Evolutionary conservation across 2,113 vertebrate genomes (phyloP).

Genomic region (Zosterops pallidus): DNA sequence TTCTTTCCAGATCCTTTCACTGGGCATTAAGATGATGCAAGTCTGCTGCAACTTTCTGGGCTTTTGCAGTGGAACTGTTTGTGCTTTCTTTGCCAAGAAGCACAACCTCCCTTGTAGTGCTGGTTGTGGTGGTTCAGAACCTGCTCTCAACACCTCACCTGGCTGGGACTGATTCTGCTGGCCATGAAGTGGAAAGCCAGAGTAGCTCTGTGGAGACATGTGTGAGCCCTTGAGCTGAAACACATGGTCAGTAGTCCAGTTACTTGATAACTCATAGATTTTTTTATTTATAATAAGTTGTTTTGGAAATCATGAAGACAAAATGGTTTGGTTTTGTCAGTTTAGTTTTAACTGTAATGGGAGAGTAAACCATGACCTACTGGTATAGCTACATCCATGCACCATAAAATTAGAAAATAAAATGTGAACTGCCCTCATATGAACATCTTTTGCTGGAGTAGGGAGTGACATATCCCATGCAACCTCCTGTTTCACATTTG

Average conservation of each 20-base stretch:
- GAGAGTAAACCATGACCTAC: neutral
- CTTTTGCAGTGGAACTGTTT: neutral
- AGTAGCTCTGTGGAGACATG: neutral
- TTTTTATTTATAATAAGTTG: neutral
- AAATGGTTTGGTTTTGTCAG: neutral
- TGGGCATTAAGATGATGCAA: neutral
- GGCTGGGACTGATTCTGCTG: neutral
- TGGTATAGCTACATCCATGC: neutral
- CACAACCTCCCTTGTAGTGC: accelerated
- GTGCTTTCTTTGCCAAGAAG: neutral
- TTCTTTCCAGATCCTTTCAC: neutral
- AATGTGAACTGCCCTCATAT: neutral
- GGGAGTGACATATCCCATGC: neutral
- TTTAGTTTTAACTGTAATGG: neutral
- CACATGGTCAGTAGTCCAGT: neutral
- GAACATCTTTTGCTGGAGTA: neutral
- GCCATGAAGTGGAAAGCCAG: neutral
- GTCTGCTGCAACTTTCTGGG: neutral
- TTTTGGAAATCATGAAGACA: neutral
- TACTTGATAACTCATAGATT: neutral
- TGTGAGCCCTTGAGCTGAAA: neutral
- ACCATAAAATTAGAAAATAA: neutral
- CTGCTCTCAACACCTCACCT: neutral
- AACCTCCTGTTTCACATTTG: slow-evolving; percentile 14
- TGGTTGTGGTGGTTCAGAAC: neutral